Evolutionary conservation across 2,113 vertebrate genomes (phyloP), one percentile per base, ranked within the genome.

Genomic region (Cranoglanis bouderius): DNA sequence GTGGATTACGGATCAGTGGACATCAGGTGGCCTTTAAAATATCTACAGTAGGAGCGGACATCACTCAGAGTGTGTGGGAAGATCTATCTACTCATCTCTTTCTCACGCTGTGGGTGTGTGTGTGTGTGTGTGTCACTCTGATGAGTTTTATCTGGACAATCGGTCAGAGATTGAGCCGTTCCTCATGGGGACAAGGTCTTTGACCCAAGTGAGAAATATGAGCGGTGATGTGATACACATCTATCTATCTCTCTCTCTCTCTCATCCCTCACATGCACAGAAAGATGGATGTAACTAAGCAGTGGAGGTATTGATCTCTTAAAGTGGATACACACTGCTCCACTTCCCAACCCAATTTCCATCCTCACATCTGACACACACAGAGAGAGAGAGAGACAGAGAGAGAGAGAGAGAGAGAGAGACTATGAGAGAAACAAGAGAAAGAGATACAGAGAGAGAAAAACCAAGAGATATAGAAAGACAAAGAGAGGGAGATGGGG

Each of bases 61-160:
- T 40, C 82, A 72, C 21, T 84, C 35, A 72, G 80, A 29, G 49
- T 24, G 8, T 43, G n/a, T 13, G 35, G 59, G 53, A 65, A 19
- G 24, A 38, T 46, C 40, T 13, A 18, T 86, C 51, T 74, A 16
- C 46, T 53, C 55, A 67, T 57, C 74, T 51, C 46, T 49, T 49
- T 49, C 18, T 43, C 49, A 35, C 18, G 1, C 24, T 59, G 70
- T 78, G 46, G 74, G 61, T 55, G 82, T 13, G 87, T 91, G 89
- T 78, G 93, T 90, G 93, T 91, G 92, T 93, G 93, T 94, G 78
- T 88, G 90, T 72, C n/a, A n/a, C n/a, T n/a, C n/a, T 63, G 80
- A 91, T 91, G 88, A 89, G 93, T 92, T 91, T 90, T 84, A 82
- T 92, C 90, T 87, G 80, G 91, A 85, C 59, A 16, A 84, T 65